Percentiles rank a stretch among this genome's conserved stretches.
Conservation (phyloP, 2,797 vertebrate genomes). For the Rhinichthys osculus region DNA sequence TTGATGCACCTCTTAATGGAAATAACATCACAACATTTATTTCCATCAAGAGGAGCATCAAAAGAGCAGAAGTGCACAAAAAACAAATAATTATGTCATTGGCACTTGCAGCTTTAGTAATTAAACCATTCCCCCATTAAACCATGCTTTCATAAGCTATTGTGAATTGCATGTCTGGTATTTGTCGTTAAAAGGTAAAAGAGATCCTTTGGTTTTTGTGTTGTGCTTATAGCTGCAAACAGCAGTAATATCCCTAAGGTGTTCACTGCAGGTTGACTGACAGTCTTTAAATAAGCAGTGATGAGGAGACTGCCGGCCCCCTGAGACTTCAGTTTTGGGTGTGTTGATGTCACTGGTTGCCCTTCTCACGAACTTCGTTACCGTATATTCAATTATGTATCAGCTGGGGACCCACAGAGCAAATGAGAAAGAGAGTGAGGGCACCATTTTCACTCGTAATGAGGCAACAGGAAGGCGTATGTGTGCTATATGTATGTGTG, state of each 20-base stretch:
- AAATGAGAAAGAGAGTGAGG: conserved; percentile 36
- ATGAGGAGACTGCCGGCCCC: conserved; percentile 40
- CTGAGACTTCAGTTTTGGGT: conserved; percentile 32
- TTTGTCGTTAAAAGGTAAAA: conserved; percentile 5
- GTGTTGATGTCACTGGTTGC: conserved; percentile 52
- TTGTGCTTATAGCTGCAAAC: conserved; percentile 1
- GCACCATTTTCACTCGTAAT: conserved; percentile 35
- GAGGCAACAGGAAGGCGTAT: conserved; percentile 11
- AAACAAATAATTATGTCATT: neutral
- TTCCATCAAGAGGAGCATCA: too few relatives aligned
- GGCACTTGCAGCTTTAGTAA: neutral
- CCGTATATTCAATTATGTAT: conserved; percentile 60
- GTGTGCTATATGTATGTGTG: conserved; percentile 8
- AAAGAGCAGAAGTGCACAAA: too few relatives aligned
- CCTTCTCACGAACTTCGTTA: conserved; percentile 51
- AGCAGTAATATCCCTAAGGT: conserved; percentile 37
- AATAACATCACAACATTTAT: too few relatives aligned
- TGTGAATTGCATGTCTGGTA: neutral
- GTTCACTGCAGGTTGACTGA: conserved; percentile 42
- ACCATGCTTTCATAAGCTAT: neutral
- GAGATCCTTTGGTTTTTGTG: neutral
- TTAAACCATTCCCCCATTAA: neutral
- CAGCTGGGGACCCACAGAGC: conserved; percentile 52
- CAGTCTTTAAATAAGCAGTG: conserved; percentile 52
- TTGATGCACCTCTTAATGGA: too few relatives aligned